Conservation (phyloP, 2,888 invertebrate species). For the Sminthurides aquaticus region DNA sequence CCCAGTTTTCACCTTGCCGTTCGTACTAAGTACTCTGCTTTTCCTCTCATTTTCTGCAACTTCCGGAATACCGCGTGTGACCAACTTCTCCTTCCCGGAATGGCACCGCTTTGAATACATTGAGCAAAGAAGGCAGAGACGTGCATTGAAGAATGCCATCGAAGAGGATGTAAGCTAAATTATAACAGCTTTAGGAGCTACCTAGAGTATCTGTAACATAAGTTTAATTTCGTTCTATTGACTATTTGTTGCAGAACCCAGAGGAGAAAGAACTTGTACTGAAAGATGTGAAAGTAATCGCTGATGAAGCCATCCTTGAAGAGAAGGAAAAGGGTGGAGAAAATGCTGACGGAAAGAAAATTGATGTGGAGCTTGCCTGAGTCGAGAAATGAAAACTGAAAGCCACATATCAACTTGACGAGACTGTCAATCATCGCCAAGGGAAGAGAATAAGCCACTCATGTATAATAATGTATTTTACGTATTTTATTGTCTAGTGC, state of each 20-base stretch:
- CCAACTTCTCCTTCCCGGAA: constrained; percentile 46
- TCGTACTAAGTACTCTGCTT: constrained; percentile 46
- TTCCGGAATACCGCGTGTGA: constrained; percentile 45
- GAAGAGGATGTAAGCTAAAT: constrained; percentile 4
- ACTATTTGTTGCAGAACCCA: constrained; percentile 18
- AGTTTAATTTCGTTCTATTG: background rate
- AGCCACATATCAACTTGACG: too few relatives aligned
- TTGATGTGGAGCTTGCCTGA: background rate
- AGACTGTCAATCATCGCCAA: too few relatives aligned
- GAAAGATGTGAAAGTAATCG: constrained; percentile 35
- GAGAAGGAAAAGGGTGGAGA: background rate
- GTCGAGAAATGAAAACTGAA: too few relatives aligned
- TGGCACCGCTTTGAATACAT: constrained; percentile 45
- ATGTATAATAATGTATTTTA: too few relatives aligned
- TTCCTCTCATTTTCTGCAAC: constrained; percentile 46
- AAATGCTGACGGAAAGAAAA: background rate
- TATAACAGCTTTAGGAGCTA: too few relatives aligned
- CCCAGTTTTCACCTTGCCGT: constrained; percentile 47
- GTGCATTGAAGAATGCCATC: background rate
- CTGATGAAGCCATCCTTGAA: constrained; percentile 15
- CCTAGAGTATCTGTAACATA: background rate
- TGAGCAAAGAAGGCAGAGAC: constrained; percentile 14
- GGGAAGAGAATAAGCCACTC: too few relatives aligned
- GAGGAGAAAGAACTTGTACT: constrained; percentile 39
- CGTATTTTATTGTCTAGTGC: too few relatives aligned